Conservation (phyloP, 2,888 invertebrate genomes). For the Nudaria mundana region DNA sequence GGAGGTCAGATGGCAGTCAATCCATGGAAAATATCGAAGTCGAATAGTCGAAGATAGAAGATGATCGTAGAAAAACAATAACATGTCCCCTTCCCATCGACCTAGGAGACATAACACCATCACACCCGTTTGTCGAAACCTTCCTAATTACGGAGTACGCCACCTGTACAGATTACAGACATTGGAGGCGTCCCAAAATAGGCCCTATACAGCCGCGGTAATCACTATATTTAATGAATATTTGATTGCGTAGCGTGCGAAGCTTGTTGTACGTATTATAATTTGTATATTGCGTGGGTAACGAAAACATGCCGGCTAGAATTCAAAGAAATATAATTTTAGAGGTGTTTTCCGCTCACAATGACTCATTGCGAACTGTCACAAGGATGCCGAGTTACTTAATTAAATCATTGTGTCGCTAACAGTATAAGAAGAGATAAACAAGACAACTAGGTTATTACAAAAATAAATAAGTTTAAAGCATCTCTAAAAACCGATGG, state of each 20-base stretch:
- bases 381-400: too few species aligned
- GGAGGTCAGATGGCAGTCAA: too few species aligned
- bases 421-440: too few species aligned
- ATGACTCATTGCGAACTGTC: not conserved
- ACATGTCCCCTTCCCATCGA: too few species aligned
- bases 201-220: not conserved
- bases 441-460: too few species aligned
- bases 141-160: not conserved
- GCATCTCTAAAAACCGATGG: too few species aligned
- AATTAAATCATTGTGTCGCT: too few species aligned
- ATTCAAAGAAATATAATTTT: not conserved
- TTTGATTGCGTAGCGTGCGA: slow-evolving; percentile 6
- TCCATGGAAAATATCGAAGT: too few species aligned
- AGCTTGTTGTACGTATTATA: not conserved
- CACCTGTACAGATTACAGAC: not conserved
- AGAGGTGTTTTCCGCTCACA: not conserved
- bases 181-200: slow-evolving; percentile 4
- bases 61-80: too few species aligned
- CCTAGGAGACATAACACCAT: too few species aligned
- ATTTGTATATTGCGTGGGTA: slow-evolving; percentile 3
- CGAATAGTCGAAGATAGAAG: too few species aligned
- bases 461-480: too few species aligned
- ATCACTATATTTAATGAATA: slow-evolving; percentile 12
- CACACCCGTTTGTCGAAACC: not conserved
- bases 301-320: not conserved